These are phyloP conservation scores for Craterocephalus amniculus DNA, from an alignment of 2,797 vertebrate species.

Conservation along the genomic window DNA sequence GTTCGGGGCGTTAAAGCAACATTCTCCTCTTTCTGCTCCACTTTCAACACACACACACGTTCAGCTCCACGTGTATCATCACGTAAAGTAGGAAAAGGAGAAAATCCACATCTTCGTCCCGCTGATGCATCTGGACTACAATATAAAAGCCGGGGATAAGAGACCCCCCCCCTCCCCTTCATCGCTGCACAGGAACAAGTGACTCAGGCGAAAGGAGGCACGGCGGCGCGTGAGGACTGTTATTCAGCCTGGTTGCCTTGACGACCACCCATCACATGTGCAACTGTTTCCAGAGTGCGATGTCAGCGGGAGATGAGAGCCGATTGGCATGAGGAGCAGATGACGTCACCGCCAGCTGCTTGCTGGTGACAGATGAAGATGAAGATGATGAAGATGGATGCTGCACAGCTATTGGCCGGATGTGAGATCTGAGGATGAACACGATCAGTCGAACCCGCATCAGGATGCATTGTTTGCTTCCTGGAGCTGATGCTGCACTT, in stretches of 20 bases:
- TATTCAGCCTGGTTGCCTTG: conserved; percentile 78
- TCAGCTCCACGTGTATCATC: conserved; percentile 32
- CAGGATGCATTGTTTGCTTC: too few species aligned
- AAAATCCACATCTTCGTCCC: conserved; percentile 20
- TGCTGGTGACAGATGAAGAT: conserved; percentile 26
- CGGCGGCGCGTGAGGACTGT: conserved; percentile 45
- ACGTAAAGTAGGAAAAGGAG: conserved; percentile 5
- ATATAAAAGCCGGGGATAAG: conserved; percentile 34
- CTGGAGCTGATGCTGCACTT: too few species aligned
- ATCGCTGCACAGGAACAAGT: conserved; percentile 37
- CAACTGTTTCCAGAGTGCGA: conserved; percentile 66
- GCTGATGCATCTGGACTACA: conserved; percentile 48
- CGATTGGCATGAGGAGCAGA: conserved; percentile 49
- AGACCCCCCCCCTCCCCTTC: conserved; percentile 29
- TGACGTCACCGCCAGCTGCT: conserved; percentile 36
- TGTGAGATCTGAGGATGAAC: conserved; percentile 11
- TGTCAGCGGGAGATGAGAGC: conserved; percentile 69
- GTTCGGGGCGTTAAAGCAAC: too few species aligned
- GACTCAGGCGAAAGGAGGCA: conserved; percentile 52
- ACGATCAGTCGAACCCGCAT: conserved; percentile 12
- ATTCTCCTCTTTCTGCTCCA: too few species aligned
- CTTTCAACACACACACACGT: too few species aligned
- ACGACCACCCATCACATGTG: conserved; percentile 78
- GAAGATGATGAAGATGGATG: neutral
- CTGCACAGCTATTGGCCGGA: conserved; percentile 26